Evolutionary conservation across 2,888 invertebrate species (phyloP), one percentile per base, ranked within the genome.

Genomic region (Chirona hameri): DNA sequence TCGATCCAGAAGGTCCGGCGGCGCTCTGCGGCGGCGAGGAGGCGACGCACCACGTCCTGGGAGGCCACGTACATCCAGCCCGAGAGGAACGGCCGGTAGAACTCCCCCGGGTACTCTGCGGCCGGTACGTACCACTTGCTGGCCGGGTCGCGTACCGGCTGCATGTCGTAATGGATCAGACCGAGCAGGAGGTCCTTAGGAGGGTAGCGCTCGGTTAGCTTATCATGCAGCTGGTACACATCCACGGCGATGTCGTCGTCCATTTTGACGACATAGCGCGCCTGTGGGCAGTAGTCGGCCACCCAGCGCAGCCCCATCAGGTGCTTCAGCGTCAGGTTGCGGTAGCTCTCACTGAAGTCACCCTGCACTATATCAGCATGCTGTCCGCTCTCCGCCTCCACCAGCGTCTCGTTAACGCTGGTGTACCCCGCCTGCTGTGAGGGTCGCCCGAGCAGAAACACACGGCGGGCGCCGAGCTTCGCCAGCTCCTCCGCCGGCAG

Each of bases 1-100:
- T 97, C 97, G 84, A 97, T 95, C 96, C 97, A 97, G 88, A 97
- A 96, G 86, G 93, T 94, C 29, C 90, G 89, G n/a, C 91, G 86
- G 31, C 85, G 85, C 46, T 86, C 83, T 9, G 88, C 87, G 4
- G 86, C 86, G 5, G 89, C 87, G 39, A 91, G 89, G 81, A 97
- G 87, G 31, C 89, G 89, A 29, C 87, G 86, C 0, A 92, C 93
- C 2, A 92, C 90, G 84, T 90, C 88, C 0, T 92, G 91, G 83
- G 92, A 93, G 4, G 94, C 93, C 1, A 94, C 89, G 85, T 96
- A 96, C 86, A 94, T 90, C 95, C 95, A 95, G 0, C 95, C 95
- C 10, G 95, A 95, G 15, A 95, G 88, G 87, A 94, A 85, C n/a
- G 91, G 88, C 0, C 95, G 95, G 88, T 95, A 96, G 0, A 87